These are phyloP conservation scores for Buceros bicornis DNA, from an alignment of 2,797 vertebrate genomes.

Conservation along the genomic window DNA sequence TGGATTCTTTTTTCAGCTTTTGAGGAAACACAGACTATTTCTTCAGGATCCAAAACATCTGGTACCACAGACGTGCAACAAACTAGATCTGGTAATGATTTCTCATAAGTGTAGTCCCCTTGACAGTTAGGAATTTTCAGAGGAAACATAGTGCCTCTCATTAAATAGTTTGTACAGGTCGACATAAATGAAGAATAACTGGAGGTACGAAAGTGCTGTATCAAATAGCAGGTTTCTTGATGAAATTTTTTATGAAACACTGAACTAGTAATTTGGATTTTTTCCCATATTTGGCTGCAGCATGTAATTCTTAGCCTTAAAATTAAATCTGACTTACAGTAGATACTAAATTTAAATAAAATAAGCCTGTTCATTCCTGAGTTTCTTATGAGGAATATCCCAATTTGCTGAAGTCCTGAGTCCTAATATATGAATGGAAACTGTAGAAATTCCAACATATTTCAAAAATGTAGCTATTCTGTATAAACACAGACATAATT, in stretches of 20 bases:
- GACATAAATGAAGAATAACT: background rate
- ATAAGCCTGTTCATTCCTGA: background rate
- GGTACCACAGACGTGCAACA: conserved; percentile 54
- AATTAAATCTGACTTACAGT: background rate
- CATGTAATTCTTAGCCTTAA: background rate
- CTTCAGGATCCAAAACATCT: conserved; percentile 68
- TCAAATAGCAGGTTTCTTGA: background rate
- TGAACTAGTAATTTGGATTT: background rate
- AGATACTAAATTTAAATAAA: background rate
- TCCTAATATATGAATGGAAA: background rate
- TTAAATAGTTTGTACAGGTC: background rate
- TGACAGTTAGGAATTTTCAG: background rate
- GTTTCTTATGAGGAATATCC: background rate
- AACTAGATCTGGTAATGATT: conserved; percentile 63
- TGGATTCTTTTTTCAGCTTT: conserved; percentile 73
- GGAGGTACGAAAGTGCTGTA: background rate
- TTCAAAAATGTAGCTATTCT: background rate
- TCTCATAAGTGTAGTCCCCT: background rate
- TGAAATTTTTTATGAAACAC: background rate
- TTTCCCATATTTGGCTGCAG: background rate
- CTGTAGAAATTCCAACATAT: background rate
- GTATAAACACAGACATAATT: background rate
- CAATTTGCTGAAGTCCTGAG: background rate
- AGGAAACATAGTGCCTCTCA: background rate
- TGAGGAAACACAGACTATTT: conserved; percentile 69